Evolutionary conservation across 2,797 vertebrate species (phyloP), one percentile per base, ranked within the genome.

Genomic region (Etheostoma perlongum): DNA sequence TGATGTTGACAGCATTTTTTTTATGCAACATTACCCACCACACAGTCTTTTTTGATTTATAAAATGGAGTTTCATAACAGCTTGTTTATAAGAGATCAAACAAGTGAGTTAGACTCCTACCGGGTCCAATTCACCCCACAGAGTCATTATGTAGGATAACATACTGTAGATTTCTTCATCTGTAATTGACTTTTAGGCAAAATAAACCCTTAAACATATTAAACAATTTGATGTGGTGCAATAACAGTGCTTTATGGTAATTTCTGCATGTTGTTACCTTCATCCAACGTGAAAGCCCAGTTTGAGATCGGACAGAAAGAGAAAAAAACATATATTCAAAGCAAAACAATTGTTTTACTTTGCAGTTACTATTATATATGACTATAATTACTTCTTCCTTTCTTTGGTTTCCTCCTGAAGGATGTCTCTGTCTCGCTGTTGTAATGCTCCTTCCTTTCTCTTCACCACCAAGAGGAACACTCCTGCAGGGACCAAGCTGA

Each of bases 391-490:
- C 52, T 25, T 18, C 23, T 1, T 42, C 42, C n/a, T 78, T 25
- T 74, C 27, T 72, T 25, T 67, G 25, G 16, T 82, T 33, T 81
- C 51, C 57, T 49, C 82, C 51, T 58, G 6, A 67, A 95, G 94
- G 93, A 96, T 96, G 87, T 96, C 97, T 79, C 91, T 99, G 84
- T 96, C 97, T 0, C 96, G 96, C 74, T 99, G 98, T 91, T 99
- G 98, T 91, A 99, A 99, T 0, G 98, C 98, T 23, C 98, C 98
- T 1, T 96, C 96, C 66, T 99, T 97, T 91, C 94, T 99, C 77
- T 98, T 99, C 90, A 99, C 98, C 82, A 99, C 98, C 18, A 98
- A 98, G 95, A 98, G 96, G 88, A 99, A 99, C 85, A 99, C 98
- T 0, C 98, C 98, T 4, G 90, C 97, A 70, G 97, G 97, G 52